These are phyloP conservation scores for Alcedo quadribrachys DNA, from an alignment of 2,797 vertebrate genomes.

Conservation along the genomic window DNA sequence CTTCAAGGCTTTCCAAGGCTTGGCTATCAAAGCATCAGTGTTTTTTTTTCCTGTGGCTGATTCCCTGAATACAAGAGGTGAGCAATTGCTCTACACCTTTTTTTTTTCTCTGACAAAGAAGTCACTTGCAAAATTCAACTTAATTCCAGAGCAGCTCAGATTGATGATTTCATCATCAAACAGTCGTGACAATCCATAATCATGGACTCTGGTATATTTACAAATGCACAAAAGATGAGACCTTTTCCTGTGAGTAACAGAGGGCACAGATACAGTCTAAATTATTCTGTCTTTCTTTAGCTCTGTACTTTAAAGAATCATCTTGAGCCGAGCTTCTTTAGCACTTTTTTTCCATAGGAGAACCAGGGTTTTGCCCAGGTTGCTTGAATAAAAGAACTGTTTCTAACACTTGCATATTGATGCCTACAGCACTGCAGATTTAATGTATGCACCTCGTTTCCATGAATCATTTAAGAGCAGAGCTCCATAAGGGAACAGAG, in stretches of 20 bases:
- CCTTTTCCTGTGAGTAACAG: neutral
- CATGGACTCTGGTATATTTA: neutral
- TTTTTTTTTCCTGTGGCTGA: neutral
- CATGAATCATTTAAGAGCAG: slow-evolving; percentile 30
- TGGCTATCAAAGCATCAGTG: neutral
- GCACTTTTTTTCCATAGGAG: neutral
- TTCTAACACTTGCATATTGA: slow-evolving; percentile 16
- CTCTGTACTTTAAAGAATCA: neutral
- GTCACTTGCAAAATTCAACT: neutral
- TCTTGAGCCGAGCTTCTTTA: neutral
- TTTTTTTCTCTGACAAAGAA: neutral
- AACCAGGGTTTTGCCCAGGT: slow-evolving; percentile 13
- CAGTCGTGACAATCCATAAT: slow-evolving; percentile 19
- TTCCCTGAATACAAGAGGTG: neutral
- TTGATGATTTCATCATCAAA: slow-evolving; percentile 16
- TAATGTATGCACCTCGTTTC: slow-evolving; percentile 30
- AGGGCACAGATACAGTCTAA: neutral
- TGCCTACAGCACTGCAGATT: slow-evolving; percentile 22
- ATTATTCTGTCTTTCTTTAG: slow-evolving; percentile 1
- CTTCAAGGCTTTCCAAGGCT: neutral
- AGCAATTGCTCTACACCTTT: neutral
- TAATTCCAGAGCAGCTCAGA: neutral
- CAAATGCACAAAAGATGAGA: neutral
- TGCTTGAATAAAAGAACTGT: neutral
- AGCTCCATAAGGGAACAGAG: neutral